Conservation (phyloP, 2,113 vertebrate genomes). For the Thalassoma bifasciatum region DNA sequence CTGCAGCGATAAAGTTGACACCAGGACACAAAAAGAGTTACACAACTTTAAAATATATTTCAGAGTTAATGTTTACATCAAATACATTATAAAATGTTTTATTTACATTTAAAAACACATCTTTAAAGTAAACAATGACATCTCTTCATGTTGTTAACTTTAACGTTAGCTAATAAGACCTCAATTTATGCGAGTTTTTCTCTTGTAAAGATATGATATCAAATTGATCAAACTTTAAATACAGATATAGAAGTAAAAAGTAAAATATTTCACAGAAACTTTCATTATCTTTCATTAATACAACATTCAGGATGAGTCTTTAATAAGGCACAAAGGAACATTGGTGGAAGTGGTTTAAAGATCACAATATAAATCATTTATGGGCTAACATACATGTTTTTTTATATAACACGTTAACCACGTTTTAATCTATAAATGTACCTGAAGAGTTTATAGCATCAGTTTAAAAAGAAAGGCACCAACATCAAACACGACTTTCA, state of each 20-base stretch:
- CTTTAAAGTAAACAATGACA: neutral
- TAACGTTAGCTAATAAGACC: neutral
- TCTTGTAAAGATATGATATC: too few species aligned
- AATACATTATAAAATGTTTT: constrained; percentile 16
- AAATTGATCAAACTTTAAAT: too few species aligned
- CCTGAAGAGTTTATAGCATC: constrained; percentile 35
- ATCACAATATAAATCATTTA: too few species aligned
- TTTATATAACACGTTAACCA: too few species aligned
- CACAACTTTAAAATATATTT: constrained; percentile 34
- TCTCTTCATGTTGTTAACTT: neutral
- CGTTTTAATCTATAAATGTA: constrained; percentile 4
- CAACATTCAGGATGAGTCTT: constrained; percentile 8
- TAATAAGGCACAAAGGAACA: constrained; percentile 13
- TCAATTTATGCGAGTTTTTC: neutral
- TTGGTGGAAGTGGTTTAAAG: neutral
- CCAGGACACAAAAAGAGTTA: neutral
- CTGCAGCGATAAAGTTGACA: too few species aligned
- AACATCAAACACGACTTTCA: too few species aligned
- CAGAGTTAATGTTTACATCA: constrained; percentile 37
- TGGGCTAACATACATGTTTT: neutral
- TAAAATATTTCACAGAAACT: constrained; percentile 7
- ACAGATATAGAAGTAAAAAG: neutral
- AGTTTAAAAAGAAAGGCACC: constrained; percentile 13
- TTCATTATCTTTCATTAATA: neutral
- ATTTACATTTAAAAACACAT: constrained; percentile 51